These are phyloP conservation scores for Zophobas atratus DNA, from an alignment of 1,140 invertebrate species.

Conservation along the genomic window DNA sequence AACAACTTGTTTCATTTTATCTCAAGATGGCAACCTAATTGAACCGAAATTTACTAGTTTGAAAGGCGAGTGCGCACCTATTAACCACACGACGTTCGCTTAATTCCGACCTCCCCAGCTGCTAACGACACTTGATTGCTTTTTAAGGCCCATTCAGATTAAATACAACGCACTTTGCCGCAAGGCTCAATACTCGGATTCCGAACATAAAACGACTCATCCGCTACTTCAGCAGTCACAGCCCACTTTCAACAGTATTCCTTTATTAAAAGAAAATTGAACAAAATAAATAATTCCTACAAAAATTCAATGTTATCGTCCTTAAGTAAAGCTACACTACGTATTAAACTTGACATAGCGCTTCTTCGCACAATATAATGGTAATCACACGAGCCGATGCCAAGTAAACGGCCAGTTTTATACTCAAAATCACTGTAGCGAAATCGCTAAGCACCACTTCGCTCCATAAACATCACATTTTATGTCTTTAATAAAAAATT, in stretches of 20 bases:
- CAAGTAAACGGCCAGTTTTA: neutral
- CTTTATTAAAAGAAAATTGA: slow-evolving; percentile 15
- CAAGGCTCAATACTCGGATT: slow-evolving; percentile 15
- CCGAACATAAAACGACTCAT: neutral
- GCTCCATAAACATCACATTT: slow-evolving; percentile 3
- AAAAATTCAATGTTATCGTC: neutral
- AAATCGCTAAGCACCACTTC: slow-evolving; percentile 2
- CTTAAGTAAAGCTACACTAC: neutral
- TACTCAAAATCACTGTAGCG: neutral
- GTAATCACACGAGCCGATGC: neutral
- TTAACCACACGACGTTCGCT: slow-evolving; percentile 37
- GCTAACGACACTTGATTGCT: slow-evolving; percentile 41
- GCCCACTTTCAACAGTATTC: neutral
- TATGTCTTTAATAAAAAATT: slow-evolving; percentile 12
- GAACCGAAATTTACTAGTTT: slow-evolving; percentile 20
- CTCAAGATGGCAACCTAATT: slow-evolving; percentile 21
- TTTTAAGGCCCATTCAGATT: slow-evolving; percentile 42
- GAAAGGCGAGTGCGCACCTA: slow-evolving; percentile 40
- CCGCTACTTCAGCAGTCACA: neutral
- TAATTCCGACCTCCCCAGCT: slow-evolving; percentile 26
- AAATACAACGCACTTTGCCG: slow-evolving; percentile 33
- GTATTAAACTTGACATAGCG: neutral
- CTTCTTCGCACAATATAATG: neutral
- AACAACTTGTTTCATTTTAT: slow-evolving; percentile 42
- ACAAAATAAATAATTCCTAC: slow-evolving; percentile 12